Evolutionary conservation across 2,888 invertebrate species (phyloP), one percentile per base, ranked within the genome.

Genomic region (Cantharis rustica): DNA sequence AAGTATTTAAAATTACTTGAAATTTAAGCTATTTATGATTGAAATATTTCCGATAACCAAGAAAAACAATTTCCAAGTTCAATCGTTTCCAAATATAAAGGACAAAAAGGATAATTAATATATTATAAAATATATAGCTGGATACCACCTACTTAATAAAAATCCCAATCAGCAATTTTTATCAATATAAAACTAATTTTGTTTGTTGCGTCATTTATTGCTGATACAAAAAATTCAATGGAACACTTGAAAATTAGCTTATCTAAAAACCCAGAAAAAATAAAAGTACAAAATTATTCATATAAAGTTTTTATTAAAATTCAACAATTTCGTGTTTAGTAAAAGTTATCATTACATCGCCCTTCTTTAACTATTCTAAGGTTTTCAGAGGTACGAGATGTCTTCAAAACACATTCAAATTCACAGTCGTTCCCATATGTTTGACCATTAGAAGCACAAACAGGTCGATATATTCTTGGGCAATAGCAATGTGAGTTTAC

Each of bases 371-470:
- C 1, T 10, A 79, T 87, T 77, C 85, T 83, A 82, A 90, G 16
- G 26, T 76, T 26, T 83, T 66, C 68, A 26, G 75, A 75, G 10
- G 16, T 15, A 26, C 63, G 63, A 9, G 68, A 13, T 27, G 73
- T 81, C 0, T 83, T 78, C 0, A 82, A 81, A 2, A 84, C 79
- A 81, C 90, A 90, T 0, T 87, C 27, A 76, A 88, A 89, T 77
- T 89, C 88, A 83, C 90, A 90, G 3, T 68, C 68, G 80, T 87
- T 90, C 72, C 87, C 87, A 80, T 88, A 90, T 0, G 87, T 88
- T 2, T 63, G 80, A 1, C 86, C 84, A 81, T 89, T 84, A 0
- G 88, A 85, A 0, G 86, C 89, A 81, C 90, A 90, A 9, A 90
- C 76, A 0, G 90, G 90, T 5, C 76, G 17, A 83, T 88, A 90